phyloP scores from a whole-genome alignment of 1,140 invertebrate genomes.

The Drosophila bocki region DNA sequence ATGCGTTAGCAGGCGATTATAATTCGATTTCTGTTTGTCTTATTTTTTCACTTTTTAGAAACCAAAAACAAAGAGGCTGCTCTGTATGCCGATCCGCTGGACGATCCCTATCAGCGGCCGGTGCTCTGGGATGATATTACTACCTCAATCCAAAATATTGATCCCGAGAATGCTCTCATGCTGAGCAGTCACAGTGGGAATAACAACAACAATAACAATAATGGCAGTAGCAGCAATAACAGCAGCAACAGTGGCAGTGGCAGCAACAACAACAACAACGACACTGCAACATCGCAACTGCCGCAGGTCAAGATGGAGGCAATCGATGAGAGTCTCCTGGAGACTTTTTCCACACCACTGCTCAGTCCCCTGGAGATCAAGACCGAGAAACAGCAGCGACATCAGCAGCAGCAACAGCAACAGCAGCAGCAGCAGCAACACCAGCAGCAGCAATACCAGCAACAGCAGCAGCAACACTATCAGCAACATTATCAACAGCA shows the following conservation, averaged over 20 bases:
- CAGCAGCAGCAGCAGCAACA: constrained; percentile 58
- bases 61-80: constrained; percentile 85
- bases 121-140: constrained; percentile 95
- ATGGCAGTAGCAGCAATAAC: constrained; percentile 29
- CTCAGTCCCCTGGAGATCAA: constrained; percentile 91
- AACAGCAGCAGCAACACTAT: constrained; percentile 68
- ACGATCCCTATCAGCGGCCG: constrained; percentile 93
- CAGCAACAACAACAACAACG: constrained; percentile 28
- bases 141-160: constrained; percentile 94
- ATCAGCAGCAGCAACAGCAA: constrained; percentile 81
- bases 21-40: constrained; percentile 46
- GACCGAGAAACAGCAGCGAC: constrained; percentile 86
- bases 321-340: constrained; percentile 87
- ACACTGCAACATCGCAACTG: constrained; percentile 57
- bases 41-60: constrained; percentile 40
- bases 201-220: constrained; percentile 30
- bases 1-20: constrained; percentile 48
- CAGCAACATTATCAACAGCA: constrained; percentile 63
- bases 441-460: constrained; percentile 60
- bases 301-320: constrained; percentile 91
- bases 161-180: constrained; percentile 95
- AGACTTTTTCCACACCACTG: constrained; percentile 87
- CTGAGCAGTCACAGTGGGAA: constrained; percentile 85
- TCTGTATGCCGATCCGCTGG: constrained; percentile 86
- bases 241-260: constrained; percentile 42